phyloP scores from a whole-genome alignment of 2,797 vertebrate species.

The Phoxinus dragarum region DNA sequence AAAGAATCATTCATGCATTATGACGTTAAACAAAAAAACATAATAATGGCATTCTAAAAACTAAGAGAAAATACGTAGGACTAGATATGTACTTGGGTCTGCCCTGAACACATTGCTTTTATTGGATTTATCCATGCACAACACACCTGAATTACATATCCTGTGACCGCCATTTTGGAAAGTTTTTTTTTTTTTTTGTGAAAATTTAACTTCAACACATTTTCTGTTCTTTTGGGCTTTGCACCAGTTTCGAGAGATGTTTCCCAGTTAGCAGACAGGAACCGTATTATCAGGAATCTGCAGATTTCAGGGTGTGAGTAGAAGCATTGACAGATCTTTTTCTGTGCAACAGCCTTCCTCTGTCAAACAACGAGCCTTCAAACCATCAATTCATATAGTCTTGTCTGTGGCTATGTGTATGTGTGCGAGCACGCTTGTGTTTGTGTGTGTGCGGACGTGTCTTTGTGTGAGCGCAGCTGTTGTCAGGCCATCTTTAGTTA shows the following conservation, averaged over 20 bases:
- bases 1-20: neutral
- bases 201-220: neutral
- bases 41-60: neutral
- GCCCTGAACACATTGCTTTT: neutral
- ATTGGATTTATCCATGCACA: neutral
- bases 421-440: conserved; percentile 48
- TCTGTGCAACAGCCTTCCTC: neutral
- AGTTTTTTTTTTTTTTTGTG: neutral
- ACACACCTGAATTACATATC: neutral
- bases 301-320: conserved; percentile 7
- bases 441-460: conserved; percentile 43
- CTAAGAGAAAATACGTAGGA: neutral
- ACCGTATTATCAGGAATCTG: neutral
- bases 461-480: conserved; percentile 72
- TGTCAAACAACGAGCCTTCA: conserved; percentile 22
- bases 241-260: neutral
- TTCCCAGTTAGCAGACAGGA: conserved; percentile 3
- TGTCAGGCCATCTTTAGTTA: conserved; percentile 78
- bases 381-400: conserved; percentile 20
- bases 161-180: neutral
- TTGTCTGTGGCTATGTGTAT: conserved; percentile 9
- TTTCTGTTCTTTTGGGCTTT: neutral
- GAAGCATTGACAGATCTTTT: neutral
- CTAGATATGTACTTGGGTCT: neutral
- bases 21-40: neutral